Base-by-base conservation (phyloP, 92 coral and sea anemone species). In the Paramuricea clavata region DNA sequence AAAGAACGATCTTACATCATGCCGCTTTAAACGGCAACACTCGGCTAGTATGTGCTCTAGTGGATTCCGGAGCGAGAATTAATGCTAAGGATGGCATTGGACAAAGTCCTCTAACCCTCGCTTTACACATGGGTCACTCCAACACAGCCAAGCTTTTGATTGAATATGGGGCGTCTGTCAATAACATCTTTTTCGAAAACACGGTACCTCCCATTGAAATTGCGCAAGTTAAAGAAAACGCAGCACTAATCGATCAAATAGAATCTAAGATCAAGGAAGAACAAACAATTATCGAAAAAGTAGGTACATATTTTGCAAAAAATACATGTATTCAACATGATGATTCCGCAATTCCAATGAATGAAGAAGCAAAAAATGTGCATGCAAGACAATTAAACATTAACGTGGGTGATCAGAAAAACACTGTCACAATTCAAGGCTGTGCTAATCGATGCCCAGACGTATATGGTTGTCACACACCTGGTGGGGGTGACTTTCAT, bases 21-120 rank as follows among this genome's bases (percentile, higher is more conserved):
- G 84, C 84, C 49, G n/a, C 84, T 9, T 28, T 60, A 16, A 23
- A 54, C 49, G 72, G 84, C 6, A 79, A 79, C 69, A 79, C 84
- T 12, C 10, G 49, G 61, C 69, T 79, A 17, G 84, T 79, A 12
- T 36, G 44, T 22, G 69, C 49, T 35, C 73, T 79, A 32, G 52
- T 79, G 49, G 49, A 79, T 21, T 79, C 69, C 16, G 84, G 72
- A 33, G 69, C 44, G 11, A 31, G 49, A 57, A 54, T 79, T 2
- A 79, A 79, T 60, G 71, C 47, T 6, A 57, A 47, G 42, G 81
- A 74, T 21, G 81, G 81, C 19, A 74, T 74, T 26, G 81, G 81
- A 4, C 81, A 74, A 74, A 59, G 8, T 26, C 81, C n/a, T 44
- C n/a, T 74, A 59, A 74, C 81, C 31, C 81, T 74, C 17, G 81